Evolutionary conservation across 2,888 invertebrate genomes (phyloP), one percentile per base, ranked within the genome.

Genomic region (Teleogryllus oceanicus): DNA sequence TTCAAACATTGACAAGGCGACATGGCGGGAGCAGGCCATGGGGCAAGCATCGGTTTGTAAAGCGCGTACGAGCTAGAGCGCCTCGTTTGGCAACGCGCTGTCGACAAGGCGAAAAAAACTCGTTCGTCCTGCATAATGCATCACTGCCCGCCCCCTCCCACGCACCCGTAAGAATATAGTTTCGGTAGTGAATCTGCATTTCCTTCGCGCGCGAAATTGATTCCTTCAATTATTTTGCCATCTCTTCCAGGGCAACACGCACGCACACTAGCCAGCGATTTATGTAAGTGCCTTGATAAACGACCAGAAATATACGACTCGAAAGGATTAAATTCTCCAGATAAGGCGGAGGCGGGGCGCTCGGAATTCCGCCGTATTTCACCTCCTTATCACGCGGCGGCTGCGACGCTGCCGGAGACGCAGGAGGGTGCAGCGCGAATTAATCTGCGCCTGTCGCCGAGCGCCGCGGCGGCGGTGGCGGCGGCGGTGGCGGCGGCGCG

Each of bases 251-350:
- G 62, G 62, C 13, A 62, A 62, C 62, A 62, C 62, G 18, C 62
- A 16, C 62, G 18, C 62, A 62, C 62, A 62, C 62, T 62, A 62
- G 18, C 62, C 13, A 62, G 62, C 62, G 62, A 62, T 62, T 62
- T 62, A 62, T 62, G 62, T 62, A 62, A 62, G 62, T 62, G 62
- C 18, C 62, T 62, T 62, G 62, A 62, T 62, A 62, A 62, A 62
- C 62, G 62, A 62, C 62, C 62, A 62, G 62, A 62, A 62, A 62
- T 62, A 62, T 62, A 62, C 62, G 62, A 37, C 62, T 62, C 13
- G 62, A 62, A 62, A 62, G 62, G 62, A 62, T 62, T 62, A 62
- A 62, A 62, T 62, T 62, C 62, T 62, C 62, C 62, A 62, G 62
- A 62, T 62, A 62, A 62, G 62, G 62, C 62, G 62, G 13, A 62